These are phyloP conservation scores for Hippolais icterina DNA, from an alignment of 2,113 vertebrate genomes.

Conservation along the genomic window DNA sequence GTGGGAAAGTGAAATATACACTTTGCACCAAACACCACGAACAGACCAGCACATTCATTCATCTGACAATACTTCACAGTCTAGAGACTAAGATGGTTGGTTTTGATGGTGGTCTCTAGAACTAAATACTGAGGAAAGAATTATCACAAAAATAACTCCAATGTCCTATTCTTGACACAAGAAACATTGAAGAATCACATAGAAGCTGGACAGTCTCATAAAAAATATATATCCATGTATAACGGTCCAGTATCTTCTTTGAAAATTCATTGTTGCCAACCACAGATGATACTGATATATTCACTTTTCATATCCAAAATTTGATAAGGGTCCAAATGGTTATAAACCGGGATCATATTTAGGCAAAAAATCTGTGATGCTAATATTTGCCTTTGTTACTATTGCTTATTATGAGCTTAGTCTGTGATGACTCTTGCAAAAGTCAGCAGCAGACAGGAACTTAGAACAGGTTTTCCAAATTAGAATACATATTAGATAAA, in stretches of 20 bases:
- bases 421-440: background rate
- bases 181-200: background rate
- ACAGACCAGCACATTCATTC: background rate
- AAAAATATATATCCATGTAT: background rate
- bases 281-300: background rate
- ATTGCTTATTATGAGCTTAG: background rate
- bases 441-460: background rate
- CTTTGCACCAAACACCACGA: background rate
- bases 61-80: background rate
- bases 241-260: background rate
- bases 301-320: background rate
- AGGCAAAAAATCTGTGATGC: background rate
- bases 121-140: background rate
- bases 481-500: background rate
- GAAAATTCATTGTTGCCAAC: background rate
- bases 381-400: background rate
- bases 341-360: background rate
- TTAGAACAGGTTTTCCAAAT: background rate
- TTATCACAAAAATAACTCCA: background rate
- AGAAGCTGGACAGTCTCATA: background rate
- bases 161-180: background rate
- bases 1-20: background rate
- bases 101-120: background rate
- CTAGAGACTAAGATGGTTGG: background rate
- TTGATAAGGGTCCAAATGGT: accelerated